Percentiles rank a stretch among this genome's conserved stretches.
Evolutionary conservation across 2,797 vertebrate species (phyloP).

Genomic region (Sardinella longiceps): DNA sequence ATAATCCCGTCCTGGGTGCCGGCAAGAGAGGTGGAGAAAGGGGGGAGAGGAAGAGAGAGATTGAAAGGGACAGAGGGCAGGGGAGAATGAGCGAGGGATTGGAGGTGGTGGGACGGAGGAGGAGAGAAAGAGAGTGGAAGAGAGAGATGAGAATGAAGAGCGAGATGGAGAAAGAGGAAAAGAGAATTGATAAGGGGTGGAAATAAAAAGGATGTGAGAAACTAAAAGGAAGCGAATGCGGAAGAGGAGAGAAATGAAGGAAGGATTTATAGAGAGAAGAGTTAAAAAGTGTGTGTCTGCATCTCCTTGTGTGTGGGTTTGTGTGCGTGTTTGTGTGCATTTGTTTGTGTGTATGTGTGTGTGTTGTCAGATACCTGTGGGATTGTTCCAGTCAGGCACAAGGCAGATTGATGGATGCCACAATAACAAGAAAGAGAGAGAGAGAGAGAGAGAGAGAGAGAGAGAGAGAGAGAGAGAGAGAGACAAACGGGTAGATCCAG

Average conservation of each 20-base stretch:
- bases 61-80: conserved; percentile 78
- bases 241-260: conserved; percentile 54
- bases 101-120: conserved; percentile 31
- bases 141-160: background rate
- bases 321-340: background rate
- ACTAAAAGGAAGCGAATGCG: background rate
- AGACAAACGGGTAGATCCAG: background rate
- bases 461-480: too few relatives aligned
- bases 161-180: conserved; percentile 15
- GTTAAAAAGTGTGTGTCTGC: background rate
- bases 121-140: conserved; percentile 43
- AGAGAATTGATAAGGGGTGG: conserved; percentile 50
- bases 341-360: background rate
- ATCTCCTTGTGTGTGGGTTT: background rate
- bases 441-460: too few relatives aligned
- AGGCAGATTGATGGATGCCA: conserved; percentile 8
- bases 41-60: conserved; percentile 71
- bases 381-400: background rate
- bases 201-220: conserved; percentile 47
- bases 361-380: background rate
- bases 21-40: conserved; percentile 64
- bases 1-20: conserved; percentile 83
- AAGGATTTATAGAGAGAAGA: background rate
- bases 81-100: conserved; percentile 20
- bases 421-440: background rate